A percentile compares a stretch with the other conserved stretches of the same genome.
Conservation (phyloP, 2,113 vertebrate genomes). For the Aleadryas rufinucha region DNA sequence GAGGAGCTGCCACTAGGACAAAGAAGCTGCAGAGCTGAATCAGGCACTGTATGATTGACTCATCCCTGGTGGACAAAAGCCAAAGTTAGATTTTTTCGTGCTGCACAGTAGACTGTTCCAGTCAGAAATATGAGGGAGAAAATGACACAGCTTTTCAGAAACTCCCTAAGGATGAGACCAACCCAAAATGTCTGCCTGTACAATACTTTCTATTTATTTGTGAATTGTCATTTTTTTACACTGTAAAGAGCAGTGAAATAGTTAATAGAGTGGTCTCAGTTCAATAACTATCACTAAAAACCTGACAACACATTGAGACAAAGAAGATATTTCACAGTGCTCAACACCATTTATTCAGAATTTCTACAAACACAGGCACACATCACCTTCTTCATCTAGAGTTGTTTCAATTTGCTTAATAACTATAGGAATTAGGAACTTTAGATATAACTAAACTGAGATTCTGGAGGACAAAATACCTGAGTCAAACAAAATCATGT, state of each 20-base stretch:
- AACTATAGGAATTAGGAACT: neutral
- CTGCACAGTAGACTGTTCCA: neutral
- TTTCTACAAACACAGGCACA: neutral
- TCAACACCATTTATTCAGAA: neutral
- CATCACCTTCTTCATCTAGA: neutral
- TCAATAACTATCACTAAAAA: neutral
- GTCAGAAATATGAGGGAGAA: neutral
- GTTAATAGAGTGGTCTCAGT: neutral
- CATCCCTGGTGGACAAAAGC: neutral
- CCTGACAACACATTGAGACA: neutral
- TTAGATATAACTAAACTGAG: neutral
- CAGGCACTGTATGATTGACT: neutral
- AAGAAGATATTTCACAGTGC: neutral
- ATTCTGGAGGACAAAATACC: neutral
- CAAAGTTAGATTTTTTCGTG: neutral
- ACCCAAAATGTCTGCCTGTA: neutral
- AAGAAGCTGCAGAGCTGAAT: neutral
- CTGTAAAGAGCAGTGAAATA: neutral
- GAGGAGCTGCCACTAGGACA: neutral
- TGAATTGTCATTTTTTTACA: neutral
- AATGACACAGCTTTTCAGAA: neutral
- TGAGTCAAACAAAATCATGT: neutral
- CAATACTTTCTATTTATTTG: neutral
- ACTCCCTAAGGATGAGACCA: neutral
- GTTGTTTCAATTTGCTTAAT: neutral